These are phyloP conservation scores for Cyprinodon diabolis DNA, from an alignment of 2,797 vertebrate genomes.

Conservation along the genomic window DNA sequence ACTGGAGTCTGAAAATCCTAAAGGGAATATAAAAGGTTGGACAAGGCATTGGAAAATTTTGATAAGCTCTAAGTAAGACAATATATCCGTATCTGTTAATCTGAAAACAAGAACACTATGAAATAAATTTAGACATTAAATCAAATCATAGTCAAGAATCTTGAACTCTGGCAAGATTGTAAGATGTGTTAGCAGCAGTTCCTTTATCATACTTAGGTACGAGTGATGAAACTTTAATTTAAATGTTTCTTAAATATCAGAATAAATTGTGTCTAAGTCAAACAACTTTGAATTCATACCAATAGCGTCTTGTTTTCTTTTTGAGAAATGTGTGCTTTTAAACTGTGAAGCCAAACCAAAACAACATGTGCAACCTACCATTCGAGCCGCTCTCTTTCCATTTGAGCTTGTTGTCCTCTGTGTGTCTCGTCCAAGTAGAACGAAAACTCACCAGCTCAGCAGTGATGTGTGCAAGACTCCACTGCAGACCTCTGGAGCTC, in stretches of 20 bases:
- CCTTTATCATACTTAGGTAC: neutral
- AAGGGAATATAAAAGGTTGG: constrained; percentile 39
- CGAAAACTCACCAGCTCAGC: constrained; percentile 90
- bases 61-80: constrained; percentile 38
- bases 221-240: constrained; percentile 12
- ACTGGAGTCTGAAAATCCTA: constrained; percentile 87
- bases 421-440: constrained; percentile 89
- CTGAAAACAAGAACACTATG: constrained; percentile 44
- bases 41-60: constrained; percentile 40
- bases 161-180: constrained; percentile 30
- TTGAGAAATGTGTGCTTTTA: neutral
- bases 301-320: neutral
- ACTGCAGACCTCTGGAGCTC: constrained; percentile 87
- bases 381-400: constrained; percentile 91
- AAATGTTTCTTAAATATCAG: neutral
- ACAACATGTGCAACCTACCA: constrained; percentile 66
- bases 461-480: constrained; percentile 88
- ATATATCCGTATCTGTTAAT: constrained; percentile 21
- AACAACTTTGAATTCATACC: neutral
- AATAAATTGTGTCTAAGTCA: neutral
- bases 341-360: neutral
- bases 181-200: constrained; percentile 7
- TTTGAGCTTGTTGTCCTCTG: constrained; percentile 94
- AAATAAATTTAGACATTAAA: constrained; percentile 50
- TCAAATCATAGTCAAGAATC: constrained; percentile 46